Conservation (phyloP, 2,888 invertebrate genomes). For the Agrochola circellaris region DNA sequence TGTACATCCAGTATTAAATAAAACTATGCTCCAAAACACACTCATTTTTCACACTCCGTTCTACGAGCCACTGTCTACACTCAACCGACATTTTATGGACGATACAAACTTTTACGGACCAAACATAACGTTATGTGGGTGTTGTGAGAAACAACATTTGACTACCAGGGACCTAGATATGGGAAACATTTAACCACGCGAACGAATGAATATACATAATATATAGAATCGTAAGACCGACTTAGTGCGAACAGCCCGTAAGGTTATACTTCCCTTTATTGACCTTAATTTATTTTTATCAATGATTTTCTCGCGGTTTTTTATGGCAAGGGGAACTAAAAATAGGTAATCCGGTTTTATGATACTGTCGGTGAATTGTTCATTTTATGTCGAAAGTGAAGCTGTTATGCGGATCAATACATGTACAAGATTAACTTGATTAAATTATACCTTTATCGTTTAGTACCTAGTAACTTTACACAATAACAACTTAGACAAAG, state of each 20-base stretch:
- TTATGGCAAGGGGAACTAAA: background rate
- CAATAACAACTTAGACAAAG: background rate
- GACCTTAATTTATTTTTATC: slow-evolving; percentile 4
- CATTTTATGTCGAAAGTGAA: background rate
- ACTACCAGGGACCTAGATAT: slow-evolving; percentile 23
- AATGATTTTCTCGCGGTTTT: background rate
- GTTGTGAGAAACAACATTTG: slow-evolving; percentile 28
- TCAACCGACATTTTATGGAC: slow-evolving; percentile 14
- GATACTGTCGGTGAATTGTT: slow-evolving; percentile 5
- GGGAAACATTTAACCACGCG: slow-evolving; percentile 42
- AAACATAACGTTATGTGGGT: slow-evolving; percentile 11
- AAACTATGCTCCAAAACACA: background rate
- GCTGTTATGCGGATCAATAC: background rate
- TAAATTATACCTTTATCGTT: background rate
- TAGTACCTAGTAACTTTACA: background rate
- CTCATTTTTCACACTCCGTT: slow-evolving; percentile 11
- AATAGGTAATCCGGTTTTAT: slow-evolving; percentile 1
- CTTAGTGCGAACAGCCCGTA: slow-evolving; percentile 11
- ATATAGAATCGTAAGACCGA: slow-evolving; percentile 14
- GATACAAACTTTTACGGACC: slow-evolving; percentile 15
- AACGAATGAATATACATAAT: background rate
- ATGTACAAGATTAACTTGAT: too few species aligned
- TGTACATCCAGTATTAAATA: background rate
- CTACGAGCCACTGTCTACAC: background rate
- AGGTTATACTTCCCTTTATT: background rate